Evolutionary conservation across 30 jellyfish, hydroid and myxozoan genomes (phyloP).

Genomic region (Turritopsis dohrnii): DNA sequence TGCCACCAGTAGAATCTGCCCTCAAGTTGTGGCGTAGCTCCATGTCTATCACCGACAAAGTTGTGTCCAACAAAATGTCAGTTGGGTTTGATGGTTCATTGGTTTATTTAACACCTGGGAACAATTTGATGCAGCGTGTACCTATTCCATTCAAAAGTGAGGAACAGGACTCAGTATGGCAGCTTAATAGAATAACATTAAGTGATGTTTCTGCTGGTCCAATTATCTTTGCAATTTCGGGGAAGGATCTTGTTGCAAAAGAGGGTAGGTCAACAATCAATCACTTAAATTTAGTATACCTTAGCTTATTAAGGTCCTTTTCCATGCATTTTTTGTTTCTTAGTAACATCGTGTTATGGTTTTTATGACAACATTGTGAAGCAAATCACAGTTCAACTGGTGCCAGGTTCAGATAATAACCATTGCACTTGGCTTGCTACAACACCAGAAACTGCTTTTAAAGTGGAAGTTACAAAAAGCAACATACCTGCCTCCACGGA

Average conservation of each 20-base stretch:
- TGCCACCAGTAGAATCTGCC: not conserved
- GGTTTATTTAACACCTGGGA: not conserved
- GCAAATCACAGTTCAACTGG: not conserved
- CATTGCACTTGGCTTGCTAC: slow-evolving; percentile 18
- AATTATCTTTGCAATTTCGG: slow-evolving; percentile 12
- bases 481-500: not conserved
- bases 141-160: not conserved
- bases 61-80: slow-evolving; percentile 7
- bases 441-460: not conserved
- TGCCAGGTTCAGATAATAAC: not conserved
- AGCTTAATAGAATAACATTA: not conserved
- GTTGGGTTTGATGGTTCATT: slow-evolving; percentile 39
- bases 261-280: not conserved
- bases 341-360: slow-evolving; percentile 3
- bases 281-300: not conserved
- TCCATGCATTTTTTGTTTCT: not conserved
- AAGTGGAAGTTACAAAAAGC: not conserved
- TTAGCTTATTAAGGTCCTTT: not conserved
- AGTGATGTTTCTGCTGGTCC: slow-evolving; percentile 43
- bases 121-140: not conserved
- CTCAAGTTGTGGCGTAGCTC: slow-evolving; percentile 28
- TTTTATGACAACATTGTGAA: not conserved
- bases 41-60: not conserved
- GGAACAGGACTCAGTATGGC: slow-evolving; percentile 16
- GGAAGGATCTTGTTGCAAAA: slow-evolving; percentile 6